A percentile compares a stretch with the other conserved stretches of the same genome.
These are phyloP conservation scores for Parazoanthus swiftii DNA, from an alignment of 92 coral and sea anemone species.

Conservation along the genomic window DNA sequence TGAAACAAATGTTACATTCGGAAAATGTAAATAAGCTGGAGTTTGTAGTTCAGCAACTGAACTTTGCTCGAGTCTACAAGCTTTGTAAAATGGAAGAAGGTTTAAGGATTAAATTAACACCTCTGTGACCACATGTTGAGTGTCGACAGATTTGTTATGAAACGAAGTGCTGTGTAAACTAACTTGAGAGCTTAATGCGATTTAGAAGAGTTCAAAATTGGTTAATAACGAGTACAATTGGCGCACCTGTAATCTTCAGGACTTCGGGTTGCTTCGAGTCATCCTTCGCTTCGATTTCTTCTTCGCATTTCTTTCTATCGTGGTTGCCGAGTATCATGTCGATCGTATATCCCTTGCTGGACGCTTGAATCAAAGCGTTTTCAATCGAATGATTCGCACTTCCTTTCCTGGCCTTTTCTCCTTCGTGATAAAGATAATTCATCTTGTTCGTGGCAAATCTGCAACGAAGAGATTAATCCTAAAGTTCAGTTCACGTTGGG, in stretches of 20 bases:
- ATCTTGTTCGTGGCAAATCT: slow-evolving; percentile 34
- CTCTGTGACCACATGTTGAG: slow-evolving; percentile 55
- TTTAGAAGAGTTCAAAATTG: slow-evolving; percentile 45
- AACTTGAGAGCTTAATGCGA: slow-evolving; percentile 59
- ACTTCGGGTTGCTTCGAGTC: slow-evolving; percentile 15
- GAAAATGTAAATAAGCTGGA: neutral
- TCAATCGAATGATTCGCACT: slow-evolving; percentile 74
- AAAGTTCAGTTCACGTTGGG: slow-evolving; percentile 14
- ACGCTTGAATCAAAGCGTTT: slow-evolving; percentile 85
- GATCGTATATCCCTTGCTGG: slow-evolving; percentile 86
- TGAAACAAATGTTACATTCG: neutral
- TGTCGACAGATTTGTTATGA: slow-evolving; percentile 45
- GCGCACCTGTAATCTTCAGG: slow-evolving; percentile 35
- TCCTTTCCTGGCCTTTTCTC: slow-evolving; percentile 31
- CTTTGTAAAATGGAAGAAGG: slow-evolving; percentile 27
- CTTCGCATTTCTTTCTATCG: slow-evolving; percentile 55
- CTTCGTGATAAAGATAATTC: slow-evolving; percentile 30
- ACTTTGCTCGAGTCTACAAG: slow-evolving; percentile 22
- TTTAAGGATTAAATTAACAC: slow-evolving; percentile 67
- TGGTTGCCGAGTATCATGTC: slow-evolving; percentile 91
- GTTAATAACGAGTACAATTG: slow-evolving; percentile 34
- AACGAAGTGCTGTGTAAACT: slow-evolving; percentile 67
- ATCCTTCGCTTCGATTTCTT: slow-evolving; percentile 15
- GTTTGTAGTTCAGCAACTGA: neutral
- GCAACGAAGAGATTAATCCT: slow-evolving; percentile 13